These are phyloP conservation scores for Netta rufina DNA, from an alignment of 2,797 vertebrate genomes.

Conservation along the genomic window DNA sequence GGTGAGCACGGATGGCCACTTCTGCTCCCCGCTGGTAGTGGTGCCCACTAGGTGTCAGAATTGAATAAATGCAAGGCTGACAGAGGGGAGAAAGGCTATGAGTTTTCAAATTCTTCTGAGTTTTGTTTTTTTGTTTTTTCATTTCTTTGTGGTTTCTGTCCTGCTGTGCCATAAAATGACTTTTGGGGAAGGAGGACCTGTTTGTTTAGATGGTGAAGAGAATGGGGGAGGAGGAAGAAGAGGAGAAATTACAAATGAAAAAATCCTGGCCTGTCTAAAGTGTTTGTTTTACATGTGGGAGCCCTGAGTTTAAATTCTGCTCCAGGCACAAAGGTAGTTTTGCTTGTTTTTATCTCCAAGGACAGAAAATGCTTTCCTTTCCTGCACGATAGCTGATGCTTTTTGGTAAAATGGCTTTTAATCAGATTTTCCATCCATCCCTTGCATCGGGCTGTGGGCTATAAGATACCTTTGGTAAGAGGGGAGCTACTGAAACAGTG, in stretches of 20 bases:
- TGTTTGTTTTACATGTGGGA: not conserved
- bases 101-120: not conserved
- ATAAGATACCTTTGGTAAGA: not conserved
- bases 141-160: not conserved
- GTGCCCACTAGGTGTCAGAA: slow-evolving; percentile 58
- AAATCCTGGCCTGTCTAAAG: not conserved
- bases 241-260: not conserved
- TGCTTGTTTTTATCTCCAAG: not conserved
- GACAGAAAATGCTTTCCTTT: not conserved
- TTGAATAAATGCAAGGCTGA: not conserved
- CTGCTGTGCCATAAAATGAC: not conserved
- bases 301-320: not conserved
- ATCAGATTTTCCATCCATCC: not conserved
- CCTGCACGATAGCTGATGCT: not conserved
- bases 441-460: not conserved
- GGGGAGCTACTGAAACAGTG: not conserved
- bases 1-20: fast-evolving
- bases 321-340: not conserved
- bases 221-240: not conserved
- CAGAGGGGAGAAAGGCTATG: not conserved
- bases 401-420: not conserved
- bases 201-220: not conserved
- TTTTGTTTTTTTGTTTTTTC: too few relatives aligned
- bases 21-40: not conserved
- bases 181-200: not conserved